Percentiles rank a stretch among this genome's conserved stretches.
Evolutionary conservation across 2,888 invertebrate species (phyloP).

Genomic region (Therioaphis trifolii): DNA sequence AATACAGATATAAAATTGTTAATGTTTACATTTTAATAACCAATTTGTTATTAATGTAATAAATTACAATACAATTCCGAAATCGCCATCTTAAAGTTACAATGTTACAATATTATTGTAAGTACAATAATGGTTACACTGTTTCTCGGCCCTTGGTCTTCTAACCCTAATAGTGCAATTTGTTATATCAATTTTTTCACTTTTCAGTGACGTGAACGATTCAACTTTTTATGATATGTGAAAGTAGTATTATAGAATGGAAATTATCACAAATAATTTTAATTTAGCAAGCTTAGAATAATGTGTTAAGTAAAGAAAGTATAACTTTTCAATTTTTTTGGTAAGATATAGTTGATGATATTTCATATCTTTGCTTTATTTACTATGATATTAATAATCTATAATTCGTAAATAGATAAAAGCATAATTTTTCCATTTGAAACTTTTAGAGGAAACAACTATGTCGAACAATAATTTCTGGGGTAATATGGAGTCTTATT

Average conservation of each 20-base stretch:
- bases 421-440: conserved; percentile 20
- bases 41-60: too few species aligned
- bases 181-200: conserved; percentile 46
- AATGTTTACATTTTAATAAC: too few species aligned
- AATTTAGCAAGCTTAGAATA: neutral
- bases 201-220: conserved; percentile 59
- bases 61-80: too few species aligned
- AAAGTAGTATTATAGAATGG: conserved; percentile 35
- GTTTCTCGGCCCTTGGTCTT: conserved; percentile 40
- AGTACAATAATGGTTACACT: conserved; percentile 53
- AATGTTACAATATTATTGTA: conserved; percentile 41
- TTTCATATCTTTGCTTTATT: conserved; percentile 7
- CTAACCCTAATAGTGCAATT: conserved; percentile 35
- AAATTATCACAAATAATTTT: neutral
- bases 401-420: conserved; percentile 33
- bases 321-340: neutral
- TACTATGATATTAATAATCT: conserved; percentile 13
- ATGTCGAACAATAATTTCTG: conserved; percentile 58
- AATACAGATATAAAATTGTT: too few species aligned
- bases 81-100: neutral
- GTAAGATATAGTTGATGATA: neutral
- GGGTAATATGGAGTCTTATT: conserved; percentile 50
- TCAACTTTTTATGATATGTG: conserved; percentile 53
- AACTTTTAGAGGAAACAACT: conserved; percentile 27
- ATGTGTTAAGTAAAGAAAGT: conserved; percentile 22